phyloP scores from a whole-genome alignment of 1,140 invertebrate species.

The Adoxophyes honmai region DNA sequence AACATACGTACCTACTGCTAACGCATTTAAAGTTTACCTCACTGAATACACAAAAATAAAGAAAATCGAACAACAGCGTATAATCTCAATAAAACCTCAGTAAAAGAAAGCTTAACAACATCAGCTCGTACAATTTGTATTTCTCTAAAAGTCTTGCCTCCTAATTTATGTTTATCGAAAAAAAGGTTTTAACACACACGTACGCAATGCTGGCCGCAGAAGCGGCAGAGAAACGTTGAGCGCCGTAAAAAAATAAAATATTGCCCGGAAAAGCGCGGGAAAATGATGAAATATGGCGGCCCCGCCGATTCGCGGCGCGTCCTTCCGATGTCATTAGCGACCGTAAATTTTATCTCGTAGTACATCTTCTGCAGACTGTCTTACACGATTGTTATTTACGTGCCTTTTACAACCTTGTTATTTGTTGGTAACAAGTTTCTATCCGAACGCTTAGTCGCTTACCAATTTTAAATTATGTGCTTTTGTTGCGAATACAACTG shows the following conservation, averaged over 20 bases:
- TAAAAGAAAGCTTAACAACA: too few relatives aligned
- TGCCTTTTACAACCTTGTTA: conserved; percentile 4
- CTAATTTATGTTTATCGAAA: conserved; percentile 17
- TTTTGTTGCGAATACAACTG: neutral
- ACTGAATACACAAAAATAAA: too few relatives aligned
- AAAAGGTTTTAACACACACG: conserved; percentile 28
- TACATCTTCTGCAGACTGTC: neutral
- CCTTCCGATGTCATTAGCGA: conserved; percentile 47
- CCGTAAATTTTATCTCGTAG: conserved; percentile 37
- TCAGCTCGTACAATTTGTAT: too few relatives aligned
- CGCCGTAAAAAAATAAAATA: conserved; percentile 52
- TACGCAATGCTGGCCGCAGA: conserved; percentile 13
- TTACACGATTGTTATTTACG: conserved; percentile 18
- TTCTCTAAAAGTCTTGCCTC: neutral
- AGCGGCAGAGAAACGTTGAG: conserved; percentile 15
- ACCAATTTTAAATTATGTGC: conserved; percentile 3
- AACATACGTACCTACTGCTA: too few relatives aligned
- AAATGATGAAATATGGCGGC: conserved; percentile 61
- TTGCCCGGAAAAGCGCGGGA: conserved; percentile 46
- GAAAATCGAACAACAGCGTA: too few relatives aligned
- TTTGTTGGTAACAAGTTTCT: conserved; percentile 10
- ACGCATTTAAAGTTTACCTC: too few relatives aligned
- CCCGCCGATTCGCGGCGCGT: conserved; percentile 41
- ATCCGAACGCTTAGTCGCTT: conserved; percentile 6
- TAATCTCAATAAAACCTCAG: too few relatives aligned